These are phyloP conservation scores for Oligia latruncula DNA, from an alignment of 2,888 invertebrate species.

Conservation along the genomic window DNA sequence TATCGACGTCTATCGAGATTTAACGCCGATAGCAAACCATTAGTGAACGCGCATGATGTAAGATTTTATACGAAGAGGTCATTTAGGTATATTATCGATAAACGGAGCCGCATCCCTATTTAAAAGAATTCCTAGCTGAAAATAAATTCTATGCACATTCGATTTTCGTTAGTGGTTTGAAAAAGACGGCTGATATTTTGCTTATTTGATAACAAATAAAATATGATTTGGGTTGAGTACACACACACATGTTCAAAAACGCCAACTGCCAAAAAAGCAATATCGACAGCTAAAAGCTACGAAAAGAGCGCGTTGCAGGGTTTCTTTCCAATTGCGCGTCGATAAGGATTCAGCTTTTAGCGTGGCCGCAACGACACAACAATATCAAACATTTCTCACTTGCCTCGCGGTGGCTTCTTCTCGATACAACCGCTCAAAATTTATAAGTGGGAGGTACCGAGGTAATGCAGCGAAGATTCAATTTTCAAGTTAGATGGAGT, in stretches of 20 bases:
- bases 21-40: conserved; percentile 68
- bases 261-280: conserved; percentile 34
- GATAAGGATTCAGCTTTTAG: conserved; percentile 82
- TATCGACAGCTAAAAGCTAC: conserved; percentile 67
- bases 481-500: conserved; percentile 15
- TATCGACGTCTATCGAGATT: conserved; percentile 72
- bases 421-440: conserved; percentile 49
- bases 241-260: neutral
- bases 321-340: conserved; percentile 84
- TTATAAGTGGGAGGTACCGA: conserved; percentile 17
- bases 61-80: conserved; percentile 54
- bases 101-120: neutral
- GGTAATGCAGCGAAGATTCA: conserved; percentile 18
- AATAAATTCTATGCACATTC: neutral
- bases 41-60: conserved; percentile 46
- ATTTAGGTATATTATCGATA: conserved; percentile 32
- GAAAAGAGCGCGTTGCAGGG: conserved; percentile 77
- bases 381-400: conserved; percentile 75
- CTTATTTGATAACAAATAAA: neutral
- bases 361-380: conserved; percentile 72
- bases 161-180: neutral
- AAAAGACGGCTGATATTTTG: neutral
- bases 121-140: neutral
- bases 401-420: conserved; percentile 43
- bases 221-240: neutral